Evolutionary conservation across 2,113 vertebrate genomes (phyloP).

Genomic region (Trochalopteron elliotii): DNA sequence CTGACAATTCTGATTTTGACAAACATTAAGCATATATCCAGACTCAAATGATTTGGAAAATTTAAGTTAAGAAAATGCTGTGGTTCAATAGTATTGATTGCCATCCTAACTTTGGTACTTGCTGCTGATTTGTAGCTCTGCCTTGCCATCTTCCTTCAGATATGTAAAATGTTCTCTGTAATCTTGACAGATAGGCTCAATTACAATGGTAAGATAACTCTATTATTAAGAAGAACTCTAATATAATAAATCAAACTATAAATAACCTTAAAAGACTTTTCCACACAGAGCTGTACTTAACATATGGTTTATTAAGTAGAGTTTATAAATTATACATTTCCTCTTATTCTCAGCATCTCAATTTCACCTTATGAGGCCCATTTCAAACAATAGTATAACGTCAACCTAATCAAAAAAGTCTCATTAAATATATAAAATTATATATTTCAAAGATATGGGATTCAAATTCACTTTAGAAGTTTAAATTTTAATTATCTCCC

Average conservation of each 20-base stretch:
- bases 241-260: slow-evolving; percentile 74
- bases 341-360: slow-evolving; percentile 47
- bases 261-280: slow-evolving; percentile 68
- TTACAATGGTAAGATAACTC: slow-evolving; percentile 73
- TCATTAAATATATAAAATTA: slow-evolving; percentile 30
- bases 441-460: neutral
- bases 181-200: slow-evolving; percentile 68
- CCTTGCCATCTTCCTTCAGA: slow-evolving; percentile 33
- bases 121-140: slow-evolving; percentile 13
- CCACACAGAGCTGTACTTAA: slow-evolving; percentile 54
- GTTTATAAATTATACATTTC: slow-evolving; percentile 71
- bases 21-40: neutral
- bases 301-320: slow-evolving; percentile 68
- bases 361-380: slow-evolving; percentile 16
- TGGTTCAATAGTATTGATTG: neutral
- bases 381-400: slow-evolving; percentile 61
- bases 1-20: neutral
- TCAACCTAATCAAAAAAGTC: slow-evolving; percentile 54
- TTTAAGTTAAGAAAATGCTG: neutral
- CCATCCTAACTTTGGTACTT: neutral
- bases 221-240: slow-evolving; percentile 69
- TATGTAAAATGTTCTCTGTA: slow-evolving; percentile 35
- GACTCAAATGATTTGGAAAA: neutral
- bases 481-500: slow-evolving; percentile 11
- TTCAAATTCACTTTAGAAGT: neutral